Evolutionary conservation across 2,113 vertebrate genomes (phyloP).

Genomic region (Circaetus gallicus): DNA sequence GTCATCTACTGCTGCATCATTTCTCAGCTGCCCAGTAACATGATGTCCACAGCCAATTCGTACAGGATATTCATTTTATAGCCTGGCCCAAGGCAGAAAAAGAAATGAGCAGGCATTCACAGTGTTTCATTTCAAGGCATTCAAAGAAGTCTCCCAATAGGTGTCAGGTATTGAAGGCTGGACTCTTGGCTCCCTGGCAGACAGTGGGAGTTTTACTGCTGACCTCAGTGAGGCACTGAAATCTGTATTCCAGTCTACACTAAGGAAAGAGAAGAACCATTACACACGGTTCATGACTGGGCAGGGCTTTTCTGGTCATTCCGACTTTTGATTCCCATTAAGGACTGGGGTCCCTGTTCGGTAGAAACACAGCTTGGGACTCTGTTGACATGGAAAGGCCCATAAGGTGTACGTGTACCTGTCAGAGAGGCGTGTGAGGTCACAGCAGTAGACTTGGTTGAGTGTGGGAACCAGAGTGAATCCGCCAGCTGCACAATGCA

Average conservation of each 20-base stretch:
- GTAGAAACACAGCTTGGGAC: neutral
- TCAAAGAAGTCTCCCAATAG: neutral
- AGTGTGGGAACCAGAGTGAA: neutral
- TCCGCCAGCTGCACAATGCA: neutral
- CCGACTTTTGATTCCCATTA: neutral
- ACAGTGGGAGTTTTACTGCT: neutral
- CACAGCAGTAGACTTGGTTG: neutral
- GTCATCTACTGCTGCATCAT: neutral
- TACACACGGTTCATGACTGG: neutral
- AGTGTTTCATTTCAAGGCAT: neutral
- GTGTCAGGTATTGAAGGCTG: neutral
- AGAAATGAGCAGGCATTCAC: neutral
- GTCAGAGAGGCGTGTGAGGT: neutral
- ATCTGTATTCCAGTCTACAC: neutral
- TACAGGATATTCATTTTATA: neutral
- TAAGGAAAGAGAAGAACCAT: neutral
- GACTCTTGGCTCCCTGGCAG: neutral
- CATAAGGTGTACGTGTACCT: accelerated
- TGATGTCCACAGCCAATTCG: neutral
- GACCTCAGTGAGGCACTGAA: neutral
- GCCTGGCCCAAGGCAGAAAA: neutral
- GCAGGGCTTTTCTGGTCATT: neutral
- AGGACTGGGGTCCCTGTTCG: neutral
- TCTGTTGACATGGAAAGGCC: neutral
- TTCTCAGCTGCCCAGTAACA: neutral